Base-by-base conservation (phyloP, 2,797 vertebrate genomes). In the Pseudomugil tenellus region DNA sequence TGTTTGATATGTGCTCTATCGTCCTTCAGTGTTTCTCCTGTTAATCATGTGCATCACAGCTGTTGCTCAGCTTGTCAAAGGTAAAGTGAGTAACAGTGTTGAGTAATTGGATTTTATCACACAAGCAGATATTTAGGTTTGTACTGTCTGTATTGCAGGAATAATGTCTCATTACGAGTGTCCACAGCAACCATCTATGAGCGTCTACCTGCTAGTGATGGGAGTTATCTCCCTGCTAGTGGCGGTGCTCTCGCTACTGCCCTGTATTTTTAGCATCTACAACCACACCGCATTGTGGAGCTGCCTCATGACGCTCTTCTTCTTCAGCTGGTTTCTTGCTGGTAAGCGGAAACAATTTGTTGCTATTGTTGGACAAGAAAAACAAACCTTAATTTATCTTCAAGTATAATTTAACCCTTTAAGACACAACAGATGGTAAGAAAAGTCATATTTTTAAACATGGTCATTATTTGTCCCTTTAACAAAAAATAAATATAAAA, bases 231-330 rank as follows among this genome's bases (percentile, higher is more conserved):
- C 43, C n/a, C 43, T 48, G 43, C n/a, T 48, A 9, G n/a, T 48
- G 43, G n/a, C 21, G 43, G 9, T 48, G 43, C 43, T 48, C 9
- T 48, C n/a, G 1, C 0, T 48, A n/a, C 43, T 48, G 43, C 43
- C 43, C 43, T 48, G 43, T 9, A 11, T 48, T 21, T 48, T 48
- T n/a, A 48, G 43, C 43, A 48, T 21, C n/a, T 72, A 51, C 25
- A 63, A n/a, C 23, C 62, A 63, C 7, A 53, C 32, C 77, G 3
- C 1, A 0, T 0, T 29, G 17, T 92, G 89, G 88, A 91, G 80
- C 72, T 69, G 66, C 0, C 8, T 93, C 21, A 53, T 48, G 43
- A 10, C n/a, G 9, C 19, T 48, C 43, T 48, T 48, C n/a, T 48
- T 48, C 43, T 48, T 48, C 43, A 48, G 9, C 43, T 48, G 43